Conservation (phyloP, 2,888 invertebrate species). For the Plagodis pulveraria region DNA sequence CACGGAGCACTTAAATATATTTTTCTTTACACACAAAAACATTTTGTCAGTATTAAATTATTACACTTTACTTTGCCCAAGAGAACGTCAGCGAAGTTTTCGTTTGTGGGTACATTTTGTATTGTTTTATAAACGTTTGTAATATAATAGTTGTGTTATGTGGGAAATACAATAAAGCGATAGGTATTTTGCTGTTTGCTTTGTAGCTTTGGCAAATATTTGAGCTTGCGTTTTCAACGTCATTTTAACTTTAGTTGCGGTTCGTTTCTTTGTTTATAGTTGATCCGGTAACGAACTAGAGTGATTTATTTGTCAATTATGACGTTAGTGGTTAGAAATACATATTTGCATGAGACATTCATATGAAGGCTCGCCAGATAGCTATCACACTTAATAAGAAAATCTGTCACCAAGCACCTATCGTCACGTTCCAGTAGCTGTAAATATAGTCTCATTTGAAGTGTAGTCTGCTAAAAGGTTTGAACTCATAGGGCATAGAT, state of each 20-base stretch:
- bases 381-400: no score
- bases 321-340: not conserved
- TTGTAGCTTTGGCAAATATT: not conserved
- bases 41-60: conserved; percentile 62
- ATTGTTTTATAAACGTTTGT: conserved; percentile 29
- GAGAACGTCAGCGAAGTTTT: conserved; percentile 34
- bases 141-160: conserved; percentile 47
- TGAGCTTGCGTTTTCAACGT: not conserved
- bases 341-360: no score
- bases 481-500: no score
- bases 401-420: no score
- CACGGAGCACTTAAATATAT: conserved; percentile 46
- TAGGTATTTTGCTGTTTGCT: not conserved
- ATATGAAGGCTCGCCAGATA: no score
- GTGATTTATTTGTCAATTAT: not conserved
- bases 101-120: conserved; percentile 22
- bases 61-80: conserved; percentile 54
- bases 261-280: not conserved
- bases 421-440: no score
- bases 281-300: not conserved
- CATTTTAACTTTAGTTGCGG: not conserved
- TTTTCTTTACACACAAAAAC: conserved; percentile 45
- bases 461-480: no score
- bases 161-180: conserved; percentile 15
- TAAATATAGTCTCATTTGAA: no score